Conservation (phyloP, 2,888 invertebrate genomes). For the Dysmachus trigonus region DNA sequence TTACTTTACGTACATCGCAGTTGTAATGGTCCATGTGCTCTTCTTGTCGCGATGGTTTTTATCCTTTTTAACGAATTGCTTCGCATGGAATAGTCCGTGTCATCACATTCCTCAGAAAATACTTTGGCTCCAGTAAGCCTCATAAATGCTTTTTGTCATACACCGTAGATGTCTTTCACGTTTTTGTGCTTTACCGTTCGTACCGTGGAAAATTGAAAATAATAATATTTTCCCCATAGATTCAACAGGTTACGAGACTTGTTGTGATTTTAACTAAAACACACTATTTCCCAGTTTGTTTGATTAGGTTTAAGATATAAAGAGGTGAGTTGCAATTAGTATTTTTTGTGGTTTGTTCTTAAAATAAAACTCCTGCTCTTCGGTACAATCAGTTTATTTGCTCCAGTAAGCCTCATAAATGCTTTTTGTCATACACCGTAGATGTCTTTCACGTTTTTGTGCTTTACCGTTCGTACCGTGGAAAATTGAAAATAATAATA, state of each 20-base stretch:
- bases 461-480: not conserved
- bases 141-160: not conserved
- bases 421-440: not conserved
- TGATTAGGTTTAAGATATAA: not conserved
- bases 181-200: not conserved
- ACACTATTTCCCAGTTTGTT: not conserved
- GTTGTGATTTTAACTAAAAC: not conserved
- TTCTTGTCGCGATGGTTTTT: not conserved
- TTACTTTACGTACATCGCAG: not conserved
- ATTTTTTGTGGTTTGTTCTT: not conserved
- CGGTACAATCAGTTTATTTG: too few relatives aligned
- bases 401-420: too few relatives aligned
- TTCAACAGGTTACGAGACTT: conserved; percentile 12
- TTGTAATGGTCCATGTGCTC: not conserved
- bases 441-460: not conserved
- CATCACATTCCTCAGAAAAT: not conserved
- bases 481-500: not conserved
- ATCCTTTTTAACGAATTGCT: not conserved
- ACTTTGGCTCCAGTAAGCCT: not conserved
- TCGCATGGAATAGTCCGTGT: not conserved
- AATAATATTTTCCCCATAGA: not conserved
- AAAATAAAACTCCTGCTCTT: not conserved
- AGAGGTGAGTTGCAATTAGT: not conserved
- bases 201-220: not conserved
- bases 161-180: not conserved